Evolutionary conservation across 2,888 invertebrate genomes (phyloP), one percentile per base, ranked within the genome.

Genomic region (Punctoribates punctum): DNA sequence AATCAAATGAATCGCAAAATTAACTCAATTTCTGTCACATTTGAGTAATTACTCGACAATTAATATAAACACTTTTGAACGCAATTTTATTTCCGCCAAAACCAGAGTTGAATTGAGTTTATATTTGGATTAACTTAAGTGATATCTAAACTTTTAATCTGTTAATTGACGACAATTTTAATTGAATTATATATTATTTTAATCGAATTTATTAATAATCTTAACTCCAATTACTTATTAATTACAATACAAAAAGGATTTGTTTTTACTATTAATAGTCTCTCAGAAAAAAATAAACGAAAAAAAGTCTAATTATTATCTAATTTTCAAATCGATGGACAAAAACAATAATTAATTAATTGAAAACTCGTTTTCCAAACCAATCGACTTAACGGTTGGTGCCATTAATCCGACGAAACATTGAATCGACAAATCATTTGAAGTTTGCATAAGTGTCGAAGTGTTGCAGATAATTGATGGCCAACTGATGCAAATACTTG

Each of bases 401-500:
- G 11, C 23, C 38, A 23, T 23, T 11, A 70, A 70, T 70, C 42
- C 51, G 20, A 73, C 57, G 54, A 73, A 46, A 72, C 23, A 48
- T 72, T 23, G 34, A 20, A 11, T 34, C 23, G 25, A 34, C 17
- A 73, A 15, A 73, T 57, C 48, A 77, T 25, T 77, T 77, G 60
- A 77, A 77, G 54, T 77, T 77, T 1, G 77, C 77, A 38, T 77
- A 77, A 11, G 29, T 23, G 34, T 74, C 73, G 27, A 77, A 77
- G 29, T 72, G 48, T 74, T 77, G 51, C 25, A 77, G 62, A 65
- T 74, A 77, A 38, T 27, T 78, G 62, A 77, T 73, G 13, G 79
- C 80, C 9, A 80, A 70, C 78, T 80, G 78, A 60, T 79, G 79
- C 67, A 79, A 73, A 46, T 79, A 78, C 6, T 78, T 75, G 62